Evolutionary conservation across 1,140 invertebrate species (phyloP), one percentile per base, ranked within the genome.

Genomic region (Arctopsyche grandis): DNA sequence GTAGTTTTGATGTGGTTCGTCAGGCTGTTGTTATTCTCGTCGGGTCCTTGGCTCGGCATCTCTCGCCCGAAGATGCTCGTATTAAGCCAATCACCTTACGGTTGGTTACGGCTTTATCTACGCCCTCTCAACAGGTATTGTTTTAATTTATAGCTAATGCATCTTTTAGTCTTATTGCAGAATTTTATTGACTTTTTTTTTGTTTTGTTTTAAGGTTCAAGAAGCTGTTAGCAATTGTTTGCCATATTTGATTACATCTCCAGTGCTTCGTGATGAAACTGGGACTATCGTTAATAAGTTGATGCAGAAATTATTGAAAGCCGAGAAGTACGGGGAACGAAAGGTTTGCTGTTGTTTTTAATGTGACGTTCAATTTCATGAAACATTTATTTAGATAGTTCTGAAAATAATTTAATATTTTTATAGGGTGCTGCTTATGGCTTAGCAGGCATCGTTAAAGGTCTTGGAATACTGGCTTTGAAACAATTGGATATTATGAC

Each of bases 401-500:
- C 22, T 24, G 26, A 4, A n/a, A 24, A 38, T 70, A 43, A 12
- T 70, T 4, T 16, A 52, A 19, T 52, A n/a, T 52, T 52, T 77
- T 58, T 58, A 10, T 75, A 90, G 87, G 96, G 96, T 12, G 96
- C 95, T 4, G 95, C 96, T 5, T 97, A 97, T 85, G 96, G 96
- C 1, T 91, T 97, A 46, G 96, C 95, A 5, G 96, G 95, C 16
- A 90, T 95, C 70, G 95, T 99, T 1, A 98, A 99, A 87, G 98
- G 99, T 0, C 93, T 99, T 85, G 98, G 98, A 52, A 99, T 99
- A 83, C 87, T 99, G 5, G 95, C 96, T 0, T 86, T 99, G 10
- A 99, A 99, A 85, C 97, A 99, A 84, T 89, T 98, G 46, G 96
- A 99, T 83, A 97, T 99, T 22, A 99, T 99, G 96, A 94, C 93